Evolutionary conservation across 2,888 invertebrate species (phyloP).

Genomic region (Schizaphis graminum): DNA sequence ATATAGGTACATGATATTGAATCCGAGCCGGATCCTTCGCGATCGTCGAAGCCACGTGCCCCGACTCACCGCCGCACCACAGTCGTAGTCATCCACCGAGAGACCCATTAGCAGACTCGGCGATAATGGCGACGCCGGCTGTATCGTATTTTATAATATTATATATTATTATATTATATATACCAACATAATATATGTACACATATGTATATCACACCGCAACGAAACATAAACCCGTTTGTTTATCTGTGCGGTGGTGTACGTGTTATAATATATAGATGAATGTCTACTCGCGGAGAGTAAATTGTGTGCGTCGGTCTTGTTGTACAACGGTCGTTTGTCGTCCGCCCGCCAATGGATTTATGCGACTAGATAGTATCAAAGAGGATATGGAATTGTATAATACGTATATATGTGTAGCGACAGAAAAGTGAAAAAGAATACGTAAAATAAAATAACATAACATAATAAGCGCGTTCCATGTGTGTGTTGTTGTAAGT

Average conservation of each 20-base stretch:
- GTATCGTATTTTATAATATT: not conserved
- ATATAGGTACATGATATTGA: not conserved
- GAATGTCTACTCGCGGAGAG: not conserved
- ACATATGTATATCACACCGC: not conserved
- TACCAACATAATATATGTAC: not conserved
- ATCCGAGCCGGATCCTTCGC: not conserved
- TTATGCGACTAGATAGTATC: conserved; percentile 48
- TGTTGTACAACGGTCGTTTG: conserved; percentile 16
- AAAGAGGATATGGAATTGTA: not conserved
- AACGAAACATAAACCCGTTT: conserved; percentile 35
- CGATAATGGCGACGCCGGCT: not conserved
- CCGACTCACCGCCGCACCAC: not conserved
- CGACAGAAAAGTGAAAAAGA: not conserved
- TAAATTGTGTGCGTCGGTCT: conserved; percentile 27
- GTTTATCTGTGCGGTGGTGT: conserved; percentile 29
- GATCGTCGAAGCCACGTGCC: not conserved
- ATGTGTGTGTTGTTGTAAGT: not conserved
- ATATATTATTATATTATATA: not conserved
- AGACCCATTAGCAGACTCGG: not conserved
- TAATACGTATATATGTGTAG: not conserved
- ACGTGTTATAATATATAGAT: not conserved
- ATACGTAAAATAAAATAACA: not conserved
- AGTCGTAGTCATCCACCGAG: not conserved
- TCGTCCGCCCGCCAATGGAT: conserved; percentile 15
- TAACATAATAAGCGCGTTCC: not conserved